phyloP scores from a whole-genome alignment of 2,888 invertebrate genomes.

The Dryobotodes eremita region DNA sequence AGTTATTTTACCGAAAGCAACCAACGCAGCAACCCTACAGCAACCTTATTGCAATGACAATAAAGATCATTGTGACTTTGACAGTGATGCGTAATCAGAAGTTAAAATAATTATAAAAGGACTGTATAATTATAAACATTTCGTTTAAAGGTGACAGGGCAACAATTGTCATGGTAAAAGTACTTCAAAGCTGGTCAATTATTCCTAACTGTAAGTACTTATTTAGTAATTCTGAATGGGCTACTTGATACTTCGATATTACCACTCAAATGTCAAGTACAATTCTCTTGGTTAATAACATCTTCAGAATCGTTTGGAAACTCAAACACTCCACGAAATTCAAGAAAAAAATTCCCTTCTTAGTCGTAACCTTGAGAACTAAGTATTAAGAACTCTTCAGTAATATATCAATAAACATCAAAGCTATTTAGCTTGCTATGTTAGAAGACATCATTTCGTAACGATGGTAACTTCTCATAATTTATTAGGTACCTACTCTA shows the following conservation, averaged over 20 bases:
- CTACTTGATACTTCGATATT: constrained; percentile 26
- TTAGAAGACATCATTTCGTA: neutral
- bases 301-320: constrained; percentile 26
- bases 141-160: neutral
- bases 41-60: neutral
- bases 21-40: no score
- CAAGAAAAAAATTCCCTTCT: neutral
- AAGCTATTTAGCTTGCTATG: neutral
- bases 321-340: constrained; percentile 3
- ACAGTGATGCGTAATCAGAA: neutral
- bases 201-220: constrained; percentile 7
- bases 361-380: constrained; percentile 7
- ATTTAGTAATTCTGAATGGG: constrained; percentile 22
- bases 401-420: constrained; percentile 1
- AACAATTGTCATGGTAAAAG: neutral
- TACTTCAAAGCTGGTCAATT: constrained; percentile 13
- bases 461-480: neutral
- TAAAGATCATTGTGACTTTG: neutral
- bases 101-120: neutral
- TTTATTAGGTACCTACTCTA: neutral
- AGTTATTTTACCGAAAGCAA: neutral
- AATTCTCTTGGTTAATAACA: constrained; percentile 24
- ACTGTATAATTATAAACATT: neutral
- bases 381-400: constrained; percentile 28
- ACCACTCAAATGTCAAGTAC: constrained; percentile 35